Base-by-base conservation (phyloP, 1,140 invertebrate genomes). In the Atta texana region DNA sequence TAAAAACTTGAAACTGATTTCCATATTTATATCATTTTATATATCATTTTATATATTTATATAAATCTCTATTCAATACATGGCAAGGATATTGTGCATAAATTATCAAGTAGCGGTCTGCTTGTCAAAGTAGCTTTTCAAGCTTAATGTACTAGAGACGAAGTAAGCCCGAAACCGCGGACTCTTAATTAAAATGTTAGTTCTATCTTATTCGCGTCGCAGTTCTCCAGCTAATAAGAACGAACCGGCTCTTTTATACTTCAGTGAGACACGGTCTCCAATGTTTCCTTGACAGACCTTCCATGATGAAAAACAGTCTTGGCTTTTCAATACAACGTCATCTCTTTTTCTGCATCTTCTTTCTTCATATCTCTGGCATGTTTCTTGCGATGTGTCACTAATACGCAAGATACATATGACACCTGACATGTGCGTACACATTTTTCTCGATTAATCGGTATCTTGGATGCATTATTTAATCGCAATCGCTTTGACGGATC, bases 151-250 rank as follows among this genome's bases (percentile, higher is more conserved):
- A 4, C 31, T n/a, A 14, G 21, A 24, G 66, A 64, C 2, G 34
- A 21, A 69, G 53, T 51, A 39, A 28, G 14, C 44, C 39, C 34
- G 63, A 87, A 89, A 85, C 44, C 72, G 44, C 77, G 21, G 31
- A 24, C n/a, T 66, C 72, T 89, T 89, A 90, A 90, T 89, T 90
- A 87, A 39, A 57, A 51, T 18, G 77, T 85, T 80, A 64, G n/a
- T 51, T 85, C 71, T 61, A 61, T 64, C 68, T 85, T 59, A 72
- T 61, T 82, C 64, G 31, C 12, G 39, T 59, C 34, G 24, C 59
- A 71, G 24, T 76, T 85, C n/a, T 85, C 44, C 18, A 76, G 18
- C 44, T 76, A 76, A 90, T 85, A 80, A 80, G 61, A 78, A 85
- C 49, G n/a, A 78, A 84, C 39, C 24, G 49, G 53, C 18, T 55